These are phyloP conservation scores for Ctenodactylus gundi DNA, from an alignment of 2,113 vertebrate genomes.

Conservation along the genomic window DNA sequence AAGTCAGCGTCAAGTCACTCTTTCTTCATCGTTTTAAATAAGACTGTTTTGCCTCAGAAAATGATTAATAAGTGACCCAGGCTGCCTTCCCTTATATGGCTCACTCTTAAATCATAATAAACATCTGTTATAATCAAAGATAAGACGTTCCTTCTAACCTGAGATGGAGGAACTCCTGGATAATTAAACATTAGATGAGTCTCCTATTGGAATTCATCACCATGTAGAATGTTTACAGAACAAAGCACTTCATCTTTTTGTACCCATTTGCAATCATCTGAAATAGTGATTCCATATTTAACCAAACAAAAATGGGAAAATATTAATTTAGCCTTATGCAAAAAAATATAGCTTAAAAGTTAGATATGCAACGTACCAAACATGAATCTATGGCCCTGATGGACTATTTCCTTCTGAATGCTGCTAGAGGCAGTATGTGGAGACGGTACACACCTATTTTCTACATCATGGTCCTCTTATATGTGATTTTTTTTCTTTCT, in stretches of 20 bases:
- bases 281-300: neutral
- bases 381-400: neutral
- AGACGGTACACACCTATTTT: neutral
- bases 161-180: no score
- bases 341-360: constrained; percentile 1
- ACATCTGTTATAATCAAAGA: neutral
- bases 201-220: neutral
- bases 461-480: neutral
- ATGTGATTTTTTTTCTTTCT: neutral
- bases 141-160: neutral
- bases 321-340: neutral
- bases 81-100: neutral
- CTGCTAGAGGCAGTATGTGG: neutral
- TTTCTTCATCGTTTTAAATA: neutral
- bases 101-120: neutral
- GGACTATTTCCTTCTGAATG: neutral
- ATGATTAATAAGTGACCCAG: neutral
- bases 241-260: neutral
- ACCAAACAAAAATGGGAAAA: constrained; percentile 32
- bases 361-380: neutral
- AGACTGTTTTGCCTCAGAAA: neutral
- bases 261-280: neutral
- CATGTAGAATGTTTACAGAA: neutral
- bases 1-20: neutral
- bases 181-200: neutral